Conservation (phyloP, 2,888 invertebrate species). For the Dasysyrphus albostriatus region DNA sequence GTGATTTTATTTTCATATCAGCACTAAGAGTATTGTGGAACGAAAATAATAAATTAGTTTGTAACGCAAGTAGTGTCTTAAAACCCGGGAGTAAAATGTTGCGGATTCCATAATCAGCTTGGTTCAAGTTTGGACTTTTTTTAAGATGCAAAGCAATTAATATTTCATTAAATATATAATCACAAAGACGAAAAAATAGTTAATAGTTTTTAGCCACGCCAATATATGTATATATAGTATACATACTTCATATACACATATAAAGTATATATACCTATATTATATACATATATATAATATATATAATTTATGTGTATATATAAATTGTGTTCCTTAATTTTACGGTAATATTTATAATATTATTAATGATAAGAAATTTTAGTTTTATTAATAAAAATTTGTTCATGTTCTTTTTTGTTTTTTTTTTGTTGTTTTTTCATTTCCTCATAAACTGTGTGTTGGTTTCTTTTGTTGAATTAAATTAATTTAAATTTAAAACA, state of each 20-base stretch:
- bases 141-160: background rate
- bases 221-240: background rate
- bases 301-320: slow-evolving; percentile 34
- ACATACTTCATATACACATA: slow-evolving; percentile 1
- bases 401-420: slow-evolving; percentile 43
- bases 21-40: too few species aligned
- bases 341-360: slow-evolving; percentile 69
- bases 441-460: slow-evolving; percentile 41
- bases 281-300: slow-evolving; percentile 19
- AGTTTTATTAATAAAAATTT: slow-evolving; percentile 69
- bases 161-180: background rate
- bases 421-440: too few species aligned
- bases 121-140: background rate
- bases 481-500: slow-evolving; percentile 29
- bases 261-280: background rate
- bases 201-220: background rate
- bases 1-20: too few species aligned
- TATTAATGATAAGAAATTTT: slow-evolving; percentile 73
- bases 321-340: slow-evolving; percentile 71
- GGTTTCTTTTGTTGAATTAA: slow-evolving; percentile 21
- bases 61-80: too few species aligned
- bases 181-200: background rate
- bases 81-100: too few species aligned
- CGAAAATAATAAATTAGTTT: too few species aligned
- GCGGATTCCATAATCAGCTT: too few species aligned